Evolutionary conservation across 1,140 invertebrate species (phyloP).

Genomic region (Lucilia sericata): DNA sequence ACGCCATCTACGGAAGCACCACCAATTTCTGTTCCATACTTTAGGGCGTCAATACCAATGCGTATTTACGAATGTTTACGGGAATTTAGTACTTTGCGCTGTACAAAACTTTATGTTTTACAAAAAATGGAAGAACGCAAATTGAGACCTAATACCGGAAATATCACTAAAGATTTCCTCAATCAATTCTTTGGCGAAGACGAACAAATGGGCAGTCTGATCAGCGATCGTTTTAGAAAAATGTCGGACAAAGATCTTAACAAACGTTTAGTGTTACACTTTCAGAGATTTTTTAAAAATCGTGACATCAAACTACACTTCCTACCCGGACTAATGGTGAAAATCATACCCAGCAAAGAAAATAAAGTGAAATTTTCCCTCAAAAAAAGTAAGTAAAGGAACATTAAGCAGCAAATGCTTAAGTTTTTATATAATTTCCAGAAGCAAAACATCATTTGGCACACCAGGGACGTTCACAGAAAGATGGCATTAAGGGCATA

Average conservation of each 20-base stretch:
- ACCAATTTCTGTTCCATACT: slow-evolving; percentile 55
- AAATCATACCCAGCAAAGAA: slow-evolving; percentile 64
- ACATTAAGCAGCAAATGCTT: background rate
- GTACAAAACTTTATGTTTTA: slow-evolving; percentile 65
- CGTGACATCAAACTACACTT: slow-evolving; percentile 66
- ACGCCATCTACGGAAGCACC: background rate
- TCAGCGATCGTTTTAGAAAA: slow-evolving; percentile 55
- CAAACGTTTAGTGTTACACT: slow-evolving; percentile 57
- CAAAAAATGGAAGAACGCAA: slow-evolving; percentile 63
- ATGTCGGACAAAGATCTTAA: slow-evolving; percentile 64
- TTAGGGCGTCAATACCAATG: slow-evolving; percentile 63
- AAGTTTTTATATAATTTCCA: background rate
- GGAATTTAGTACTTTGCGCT: slow-evolving; percentile 58
- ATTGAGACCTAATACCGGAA: slow-evolving; percentile 54
- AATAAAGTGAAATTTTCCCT: slow-evolving; percentile 64
- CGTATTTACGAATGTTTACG: slow-evolving; percentile 63
- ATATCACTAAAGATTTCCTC: slow-evolving; percentile 63
- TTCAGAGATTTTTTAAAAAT: slow-evolving; percentile 64
- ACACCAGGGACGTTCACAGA: background rate
- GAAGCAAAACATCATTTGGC: slow-evolving; percentile 9
- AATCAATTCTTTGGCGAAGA: slow-evolving; percentile 63
- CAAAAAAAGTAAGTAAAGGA: slow-evolving; percentile 57
- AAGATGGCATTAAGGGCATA: background rate
- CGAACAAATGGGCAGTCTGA: slow-evolving; percentile 57
- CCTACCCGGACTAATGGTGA: slow-evolving; percentile 61